These are phyloP conservation scores for Lasioglossum pauxillum DNA, from an alignment of 2,888 invertebrate species.

Conservation along the genomic window DNA sequence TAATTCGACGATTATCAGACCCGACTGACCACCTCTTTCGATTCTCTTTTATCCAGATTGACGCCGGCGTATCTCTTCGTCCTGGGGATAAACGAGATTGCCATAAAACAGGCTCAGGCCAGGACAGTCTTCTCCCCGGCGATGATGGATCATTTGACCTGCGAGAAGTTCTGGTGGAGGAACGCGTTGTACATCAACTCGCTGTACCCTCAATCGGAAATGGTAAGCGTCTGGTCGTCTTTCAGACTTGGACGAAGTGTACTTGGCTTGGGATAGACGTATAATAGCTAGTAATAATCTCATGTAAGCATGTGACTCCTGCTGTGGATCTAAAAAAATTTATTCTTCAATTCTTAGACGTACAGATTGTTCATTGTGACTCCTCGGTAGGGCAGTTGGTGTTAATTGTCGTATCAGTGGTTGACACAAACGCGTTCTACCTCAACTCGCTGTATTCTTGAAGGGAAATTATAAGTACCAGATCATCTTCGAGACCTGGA, in stretches of 20 bases:
- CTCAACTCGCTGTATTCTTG: constrained; percentile 84
- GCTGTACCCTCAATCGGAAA: constrained; percentile 86
- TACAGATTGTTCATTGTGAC: not conserved
- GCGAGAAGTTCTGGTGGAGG: constrained; percentile 88
- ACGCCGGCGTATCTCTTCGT: constrained; percentile 87
- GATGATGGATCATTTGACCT: constrained; percentile 86
- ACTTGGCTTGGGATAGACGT: not conserved
- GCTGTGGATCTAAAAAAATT: not conserved
- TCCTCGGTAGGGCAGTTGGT: too few relatives aligned
- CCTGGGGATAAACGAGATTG: constrained; percentile 86
- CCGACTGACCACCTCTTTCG: constrained; percentile 26
- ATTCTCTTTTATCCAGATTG: constrained; percentile 83
- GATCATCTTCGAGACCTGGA: too few relatives aligned
- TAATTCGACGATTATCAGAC: not conserved
- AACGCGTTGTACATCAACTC: constrained; percentile 88
- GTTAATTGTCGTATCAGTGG: too few relatives aligned
- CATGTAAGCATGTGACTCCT: too few relatives aligned
- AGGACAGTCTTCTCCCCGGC: constrained; percentile 86
- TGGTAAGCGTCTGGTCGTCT: constrained; percentile 84
- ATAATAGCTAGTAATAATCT: not conserved
- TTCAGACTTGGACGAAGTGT: not conserved
- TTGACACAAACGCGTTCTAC: constrained; percentile 78
- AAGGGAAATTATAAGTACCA: constrained; percentile 86
- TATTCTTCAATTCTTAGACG: not conserved
- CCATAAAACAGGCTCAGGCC: constrained; percentile 84